These are phyloP conservation scores for Mayetiola destructor DNA, from an alignment of 2,888 invertebrate species.

Conservation along the genomic window DNA sequence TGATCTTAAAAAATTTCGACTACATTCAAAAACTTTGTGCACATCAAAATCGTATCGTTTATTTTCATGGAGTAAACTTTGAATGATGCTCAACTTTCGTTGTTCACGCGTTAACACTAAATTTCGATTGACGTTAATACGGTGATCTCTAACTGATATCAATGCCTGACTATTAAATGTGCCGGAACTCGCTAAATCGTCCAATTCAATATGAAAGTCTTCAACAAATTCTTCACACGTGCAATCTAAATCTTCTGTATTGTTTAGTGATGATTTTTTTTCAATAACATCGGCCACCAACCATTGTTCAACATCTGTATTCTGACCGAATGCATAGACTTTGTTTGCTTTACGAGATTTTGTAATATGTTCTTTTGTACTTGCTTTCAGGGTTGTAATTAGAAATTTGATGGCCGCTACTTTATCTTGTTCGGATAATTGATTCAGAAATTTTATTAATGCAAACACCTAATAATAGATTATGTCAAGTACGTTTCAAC, in stretches of 20 bases:
- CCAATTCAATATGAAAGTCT: neutral
- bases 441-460: conserved; percentile 11
- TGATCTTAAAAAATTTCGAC: neutral
- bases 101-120: conserved; percentile 8
- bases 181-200: conserved; percentile 8
- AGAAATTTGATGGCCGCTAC: conserved; percentile 6
- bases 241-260: neutral
- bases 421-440: conserved; percentile 13
- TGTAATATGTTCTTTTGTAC: conserved; percentile 2
- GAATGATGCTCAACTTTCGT: conserved; percentile 1
- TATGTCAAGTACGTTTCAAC: too few relatives aligned
- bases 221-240: neutral
- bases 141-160: neutral
- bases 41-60: conserved; percentile 8
- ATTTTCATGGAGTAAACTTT: neutral
- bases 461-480: conserved; percentile 9
- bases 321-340: conserved; percentile 7
- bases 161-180: conserved; percentile 3
- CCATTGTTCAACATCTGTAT: conserved; percentile 11
- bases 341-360: neutral
- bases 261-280: conserved; percentile 3
- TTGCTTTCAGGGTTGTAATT: conserved; percentile 10
- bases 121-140: neutral
- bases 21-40: neutral
- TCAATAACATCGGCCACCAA: conserved; percentile 7